These are phyloP conservation scores for Heliornis fulica DNA, from an alignment of 2,113 vertebrate genomes.

Conservation along the genomic window DNA sequence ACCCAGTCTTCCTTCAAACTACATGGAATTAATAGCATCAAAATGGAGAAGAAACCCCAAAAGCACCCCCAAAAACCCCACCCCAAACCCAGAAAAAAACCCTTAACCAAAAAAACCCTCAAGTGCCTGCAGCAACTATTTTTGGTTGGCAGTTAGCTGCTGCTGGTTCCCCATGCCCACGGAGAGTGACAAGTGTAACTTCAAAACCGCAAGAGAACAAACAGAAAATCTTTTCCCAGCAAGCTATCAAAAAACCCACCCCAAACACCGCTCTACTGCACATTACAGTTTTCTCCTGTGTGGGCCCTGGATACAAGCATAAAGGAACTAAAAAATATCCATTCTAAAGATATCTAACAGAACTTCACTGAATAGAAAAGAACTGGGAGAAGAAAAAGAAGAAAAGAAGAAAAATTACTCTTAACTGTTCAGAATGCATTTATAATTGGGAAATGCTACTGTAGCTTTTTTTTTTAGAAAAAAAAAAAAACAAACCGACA, in stretches of 20 bases:
- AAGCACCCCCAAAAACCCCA: too few relatives aligned
- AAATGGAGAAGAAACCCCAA: background rate
- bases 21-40: background rate
- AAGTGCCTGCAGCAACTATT: background rate
- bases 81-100: background rate
- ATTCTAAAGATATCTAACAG: background rate
- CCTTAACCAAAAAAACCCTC: background rate
- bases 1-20: background rate
- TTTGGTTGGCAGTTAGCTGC: background rate
- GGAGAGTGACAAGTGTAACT: background rate
- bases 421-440: background rate
- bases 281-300: background rate
- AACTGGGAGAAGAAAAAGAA: background rate
- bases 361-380: background rate
- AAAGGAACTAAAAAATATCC: background rate
- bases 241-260: background rate
- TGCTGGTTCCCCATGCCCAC: background rate
- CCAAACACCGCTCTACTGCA: background rate
- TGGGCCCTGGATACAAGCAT: background rate
- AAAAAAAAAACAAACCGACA: fast-evolving
- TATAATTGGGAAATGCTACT: background rate
- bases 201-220: background rate
- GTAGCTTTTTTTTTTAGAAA: background rate
- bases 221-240: background rate
- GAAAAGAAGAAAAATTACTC: background rate